Base-by-base conservation (phyloP, 2,113 vertebrate genomes). In the Agelaius phoeniceus region DNA sequence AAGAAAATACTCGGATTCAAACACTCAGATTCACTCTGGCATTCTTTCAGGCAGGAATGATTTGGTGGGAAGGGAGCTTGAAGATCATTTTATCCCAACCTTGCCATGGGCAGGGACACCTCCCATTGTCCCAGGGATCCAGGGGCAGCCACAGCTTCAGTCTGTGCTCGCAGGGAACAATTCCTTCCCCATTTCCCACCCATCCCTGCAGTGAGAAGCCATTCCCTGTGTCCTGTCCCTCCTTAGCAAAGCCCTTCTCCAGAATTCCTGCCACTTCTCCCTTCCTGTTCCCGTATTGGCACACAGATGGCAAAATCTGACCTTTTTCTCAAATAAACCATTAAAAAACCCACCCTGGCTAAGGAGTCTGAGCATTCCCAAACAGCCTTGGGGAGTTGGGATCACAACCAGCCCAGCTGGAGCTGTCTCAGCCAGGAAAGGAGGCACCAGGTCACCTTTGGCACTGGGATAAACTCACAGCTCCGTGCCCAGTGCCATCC, bases 391-490 rank as follows among this genome's bases (percentile, higher is more conserved):
- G 21, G 39, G 63, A 22, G 17, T 0, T 7, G 15, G 72, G 54
- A 51, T 22, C 39, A 13, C 46, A 79, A 4, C 11, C 17, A 48
- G 41, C 21, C 0, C 0, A 1, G 52, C 2, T 72, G 52, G 67
- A 79, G 62, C 9, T 11, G 11, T 16, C 31, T 10, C 15, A 30
- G 66, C 15, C 66, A 37, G 37, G 37, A 37, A 37, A 37, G 37
- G 37, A 37, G 37, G 37, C 9, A 37, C 31, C 67, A 49, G 55
- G 48, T 10, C 48, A 19, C 30, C 15, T 46, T 2, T 35, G 9
- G 0, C 8, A 6, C 22, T 0, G 0, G 9, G 69, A 39, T 4
- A 10, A 74, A 20, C 4, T 0, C 2, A 1, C 3, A 46, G 82
- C 55, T 33, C 5, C 2, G 0, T 1, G 7, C 28, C n/a, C 3